Percentiles rank a stretch among this genome's conserved stretches.
phyloP scores from a whole-genome alignment of 2,113 vertebrate genomes.

The Tragelaphus imberbis region DNA sequence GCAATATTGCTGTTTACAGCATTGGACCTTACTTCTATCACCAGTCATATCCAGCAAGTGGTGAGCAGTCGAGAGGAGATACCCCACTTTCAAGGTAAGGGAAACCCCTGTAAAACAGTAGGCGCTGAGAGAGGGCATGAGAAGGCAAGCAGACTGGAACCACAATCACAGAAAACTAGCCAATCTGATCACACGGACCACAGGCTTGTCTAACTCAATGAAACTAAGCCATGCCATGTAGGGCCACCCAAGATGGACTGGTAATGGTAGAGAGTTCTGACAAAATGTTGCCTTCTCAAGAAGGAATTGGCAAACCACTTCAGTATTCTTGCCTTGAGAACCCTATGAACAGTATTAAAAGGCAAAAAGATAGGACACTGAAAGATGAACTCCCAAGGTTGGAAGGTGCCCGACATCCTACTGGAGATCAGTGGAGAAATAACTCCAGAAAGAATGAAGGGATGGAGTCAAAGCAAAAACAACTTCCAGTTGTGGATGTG shows the following conservation, averaged over 20 bases:
- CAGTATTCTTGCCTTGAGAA: not conserved
- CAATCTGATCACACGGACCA: not conserved
- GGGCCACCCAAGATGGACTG: not conserved
- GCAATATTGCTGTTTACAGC: not conserved
- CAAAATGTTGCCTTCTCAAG: not conserved
- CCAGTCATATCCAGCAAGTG: not conserved
- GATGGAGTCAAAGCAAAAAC: accelerated
- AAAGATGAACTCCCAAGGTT: not conserved
- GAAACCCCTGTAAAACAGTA: not conserved
- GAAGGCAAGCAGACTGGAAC: not conserved
- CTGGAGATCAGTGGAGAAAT: not conserved
- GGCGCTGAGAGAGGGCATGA: not conserved
- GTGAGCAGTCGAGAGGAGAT: not conserved
- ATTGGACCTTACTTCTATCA: not conserved
- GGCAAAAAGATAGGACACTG: not conserved
- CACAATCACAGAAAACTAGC: not conserved
- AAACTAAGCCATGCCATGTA: not conserved
- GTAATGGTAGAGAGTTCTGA: not conserved
- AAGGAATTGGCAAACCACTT: not conserved
- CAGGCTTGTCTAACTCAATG: not conserved
- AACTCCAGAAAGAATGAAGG: not conserved
- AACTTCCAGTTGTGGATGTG: not conserved
- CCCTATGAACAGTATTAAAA: not conserved
- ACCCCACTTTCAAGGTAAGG: not conserved
- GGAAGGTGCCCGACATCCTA: not conserved